Evolutionary conservation across 2,797 vertebrate genomes (phyloP), one percentile per base, ranked within the genome.

Genomic region (Malurus leucopterus): DNA sequence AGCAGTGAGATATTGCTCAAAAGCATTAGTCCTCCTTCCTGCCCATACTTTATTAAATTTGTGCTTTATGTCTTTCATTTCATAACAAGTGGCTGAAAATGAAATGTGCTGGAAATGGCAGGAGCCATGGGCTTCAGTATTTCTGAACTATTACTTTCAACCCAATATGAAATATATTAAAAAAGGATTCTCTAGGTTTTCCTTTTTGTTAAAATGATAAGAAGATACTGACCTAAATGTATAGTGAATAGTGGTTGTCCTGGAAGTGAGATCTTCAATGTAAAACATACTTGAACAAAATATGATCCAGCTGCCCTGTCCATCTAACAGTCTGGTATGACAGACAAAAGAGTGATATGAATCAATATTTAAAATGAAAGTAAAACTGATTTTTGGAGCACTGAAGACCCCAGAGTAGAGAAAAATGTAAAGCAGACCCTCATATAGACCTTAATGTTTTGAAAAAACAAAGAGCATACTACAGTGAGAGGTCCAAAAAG

Each of bases 91-190:
- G 38, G 3, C 19, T 95, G 53, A 46, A 83, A 87, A 85, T 27
- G 5, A 92, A 90, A 53, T 34, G 24, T 20, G 9, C 29, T 87
- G 19, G 27, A 85, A 75, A 84, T 50, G 59, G 15, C 32, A 90
- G 63, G 46, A 92, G 11, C 8, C 38, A 41, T 76, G 86, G 18
- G 13, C 23, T 90, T 79, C 64, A 79, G 13, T 70, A 53, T 70
- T 84, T 78, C 51, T 34, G 22, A 90, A 38, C 16, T 62, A 44
- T 84, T 82, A 67, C 65, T 89, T 91, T 89, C 65, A 91, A 86
- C n/a, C 4, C 34, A 71, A n/a, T 43, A 68, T 30, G 54, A 83
- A 88, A 30, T 63, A 24, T 41, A 20, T 79, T 65, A 15, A 69
- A 62, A 91, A 75, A 71, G 1, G 12, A 46, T 62, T 75, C 69